Percentiles rank a stretch among this genome's conserved stretches.
phyloP scores from a whole-genome alignment of 2,888 invertebrate species.

The Blastobasis adustella region DNA sequence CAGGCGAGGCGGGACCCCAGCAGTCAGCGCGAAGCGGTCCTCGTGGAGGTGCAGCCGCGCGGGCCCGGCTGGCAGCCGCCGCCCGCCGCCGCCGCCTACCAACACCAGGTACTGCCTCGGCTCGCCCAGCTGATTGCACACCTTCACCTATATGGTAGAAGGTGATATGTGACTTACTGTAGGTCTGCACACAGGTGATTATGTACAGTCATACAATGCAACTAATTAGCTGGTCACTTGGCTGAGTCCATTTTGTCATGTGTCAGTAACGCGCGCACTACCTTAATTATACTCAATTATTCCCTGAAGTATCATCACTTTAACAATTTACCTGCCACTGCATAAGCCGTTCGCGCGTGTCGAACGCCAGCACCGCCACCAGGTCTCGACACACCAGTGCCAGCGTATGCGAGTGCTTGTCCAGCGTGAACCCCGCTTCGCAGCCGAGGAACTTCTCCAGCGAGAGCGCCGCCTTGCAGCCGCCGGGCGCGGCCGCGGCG shows the following conservation, averaged over 20 bases:
- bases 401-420: slow-evolving; percentile 92
- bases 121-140: slow-evolving; percentile 44
- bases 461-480: slow-evolving; percentile 87
- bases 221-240: no score
- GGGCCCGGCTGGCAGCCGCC: slow-evolving; percentile 80
- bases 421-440: slow-evolving; percentile 90
- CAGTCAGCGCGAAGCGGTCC: slow-evolving; percentile 86
- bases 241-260: no score
- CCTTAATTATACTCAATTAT: no score
- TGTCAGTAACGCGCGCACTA: no score
- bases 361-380: slow-evolving; percentile 89
- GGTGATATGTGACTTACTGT: slow-evolving; percentile 6
- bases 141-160: slow-evolving; percentile 39
- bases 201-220: no score
- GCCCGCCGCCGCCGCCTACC: slow-evolving; percentile 24
- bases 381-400: slow-evolving; percentile 91
- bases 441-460: slow-evolving; percentile 89
- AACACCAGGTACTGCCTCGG: slow-evolving; percentile 50
- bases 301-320: no score
- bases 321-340: slow-evolving; percentile 82
- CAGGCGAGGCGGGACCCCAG: slow-evolving; percentile 87
- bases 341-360: slow-evolving; percentile 88
- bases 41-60: slow-evolving; percentile 88
- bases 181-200: no score
- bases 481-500: slow-evolving; percentile 41